A percentile compares a stretch with the other conserved stretches of the same genome.
phyloP scores from a whole-genome alignment of 1,140 invertebrate genomes.

The Drosophila carrolli region DNA sequence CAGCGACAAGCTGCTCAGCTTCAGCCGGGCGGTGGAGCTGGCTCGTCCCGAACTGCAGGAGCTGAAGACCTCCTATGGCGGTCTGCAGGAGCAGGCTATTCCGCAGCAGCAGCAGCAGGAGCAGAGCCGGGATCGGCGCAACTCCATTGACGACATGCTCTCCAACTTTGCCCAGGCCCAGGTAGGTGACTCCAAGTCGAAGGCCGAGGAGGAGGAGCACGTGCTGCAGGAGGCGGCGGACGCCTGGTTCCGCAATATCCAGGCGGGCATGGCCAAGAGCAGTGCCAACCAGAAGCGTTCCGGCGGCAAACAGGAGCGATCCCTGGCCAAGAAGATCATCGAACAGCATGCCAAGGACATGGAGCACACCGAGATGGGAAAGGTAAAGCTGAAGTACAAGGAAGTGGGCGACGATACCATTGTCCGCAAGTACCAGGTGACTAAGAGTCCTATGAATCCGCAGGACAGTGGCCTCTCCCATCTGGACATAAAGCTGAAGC shows the following conservation, averaged over 20 bases:
- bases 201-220: not conserved
- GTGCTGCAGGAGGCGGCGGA: constrained; percentile 43
- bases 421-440: not conserved
- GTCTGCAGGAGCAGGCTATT: constrained; percentile 12
- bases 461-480: not conserved
- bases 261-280: constrained; percentile 8
- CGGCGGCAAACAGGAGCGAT: not conserved
- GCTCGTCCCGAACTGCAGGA: constrained; percentile 51
- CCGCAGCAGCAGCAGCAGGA: not conserved
- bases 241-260: constrained; percentile 56
- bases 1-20: constrained; percentile 32
- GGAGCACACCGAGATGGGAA: not conserved
- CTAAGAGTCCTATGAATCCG: too few relatives aligned
- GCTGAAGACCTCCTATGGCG: constrained; percentile 23
- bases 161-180: constrained; percentile 44
- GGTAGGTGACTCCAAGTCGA: not conserved
- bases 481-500: constrained; percentile 5
- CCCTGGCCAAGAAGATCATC: not conserved
- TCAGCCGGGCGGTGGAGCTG: constrained; percentile 40
- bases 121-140: constrained; percentile 36
- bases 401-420: not conserved
- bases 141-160: constrained; percentile 62
- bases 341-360: not conserved
- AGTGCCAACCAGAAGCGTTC: not conserved
- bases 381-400: not conserved